phyloP scores from a whole-genome alignment of 2,113 vertebrate species.

The Caloenas nicobarica region DNA sequence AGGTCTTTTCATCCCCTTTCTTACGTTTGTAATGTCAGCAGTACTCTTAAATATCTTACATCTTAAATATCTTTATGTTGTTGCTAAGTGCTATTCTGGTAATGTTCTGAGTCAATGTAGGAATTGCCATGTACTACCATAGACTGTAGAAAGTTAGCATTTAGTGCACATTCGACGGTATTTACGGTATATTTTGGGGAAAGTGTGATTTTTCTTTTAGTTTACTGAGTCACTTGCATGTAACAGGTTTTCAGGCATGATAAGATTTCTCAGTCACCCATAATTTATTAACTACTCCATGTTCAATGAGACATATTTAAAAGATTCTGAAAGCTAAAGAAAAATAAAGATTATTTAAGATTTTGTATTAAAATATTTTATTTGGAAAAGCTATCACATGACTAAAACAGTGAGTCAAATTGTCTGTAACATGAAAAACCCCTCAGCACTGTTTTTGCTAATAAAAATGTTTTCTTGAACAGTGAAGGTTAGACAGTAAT shows the following conservation, averaged over 20 bases:
- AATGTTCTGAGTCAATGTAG: neutral
- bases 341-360: neutral
- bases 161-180: neutral
- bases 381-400: neutral
- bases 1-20: neutral
- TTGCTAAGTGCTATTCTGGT: neutral
- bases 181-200: neutral
- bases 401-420: neutral
- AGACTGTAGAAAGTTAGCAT: neutral
- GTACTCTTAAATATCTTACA: neutral
- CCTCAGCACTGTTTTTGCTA: neutral
- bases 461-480: neutral
- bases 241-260: neutral
- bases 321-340: neutral
- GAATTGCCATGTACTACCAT: neutral
- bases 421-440: neutral
- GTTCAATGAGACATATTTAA: neutral
- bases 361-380: neutral
- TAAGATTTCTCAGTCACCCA: no score
- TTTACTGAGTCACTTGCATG: neutral
- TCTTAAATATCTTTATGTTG: no score
- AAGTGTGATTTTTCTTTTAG: neutral
- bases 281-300: neutral
- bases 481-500: neutral
- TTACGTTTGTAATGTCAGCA: neutral